Base-by-base conservation (phyloP, 1,140 invertebrate genomes). In the Eurosta solidaginis region DNA sequence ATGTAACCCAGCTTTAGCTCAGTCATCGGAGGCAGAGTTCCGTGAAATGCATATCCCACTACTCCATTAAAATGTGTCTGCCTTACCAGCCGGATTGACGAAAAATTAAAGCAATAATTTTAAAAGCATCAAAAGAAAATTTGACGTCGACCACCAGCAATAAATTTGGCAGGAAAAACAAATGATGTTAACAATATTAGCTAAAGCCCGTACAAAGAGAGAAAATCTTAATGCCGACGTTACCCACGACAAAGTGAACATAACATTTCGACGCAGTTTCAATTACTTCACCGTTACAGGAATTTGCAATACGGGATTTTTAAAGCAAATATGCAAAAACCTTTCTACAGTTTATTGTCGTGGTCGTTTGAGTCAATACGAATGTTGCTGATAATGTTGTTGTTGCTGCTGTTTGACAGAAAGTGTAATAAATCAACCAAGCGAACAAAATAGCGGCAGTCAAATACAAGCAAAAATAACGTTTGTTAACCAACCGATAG, bases 261-360 rank as follows among this genome's bases (percentile, higher is more conserved):
- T 40, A 36, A 59, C 52, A 33, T 33, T 17, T 25, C 3, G 36
- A 68, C 59, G 40, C n/a, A 68, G 59, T 29, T 68, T 33, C 59
- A 68, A 68, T 68, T 68, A 68, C 59, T 40, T 27, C 27, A 40
- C n/a, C 59, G 7, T 17, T 40, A 10, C 59, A 10, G 20, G 59
- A 68, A 40, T 68, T 68, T 22, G 27, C 29, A 14, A 1, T 1
- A n/a, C 14, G n/a, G 14, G 3, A 68, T 7, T 27, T 27, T 68
- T 68, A 68, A 40, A 33, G 40, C 36, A 68, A 68, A 68, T 68
- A 40, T 68, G 59, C 33, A 68, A 68, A 68, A 17, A 40, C n/a
- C 40, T 68, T 68, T 40, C 59, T n/a, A 3, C 6, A 22, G 36
- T 40, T 68, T 68, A 40, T 20, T 68, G 59, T n/a, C 59, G 59